Conservation (phyloP, 2,888 invertebrate species). For the Phytoseiulus persimilis region DNA sequence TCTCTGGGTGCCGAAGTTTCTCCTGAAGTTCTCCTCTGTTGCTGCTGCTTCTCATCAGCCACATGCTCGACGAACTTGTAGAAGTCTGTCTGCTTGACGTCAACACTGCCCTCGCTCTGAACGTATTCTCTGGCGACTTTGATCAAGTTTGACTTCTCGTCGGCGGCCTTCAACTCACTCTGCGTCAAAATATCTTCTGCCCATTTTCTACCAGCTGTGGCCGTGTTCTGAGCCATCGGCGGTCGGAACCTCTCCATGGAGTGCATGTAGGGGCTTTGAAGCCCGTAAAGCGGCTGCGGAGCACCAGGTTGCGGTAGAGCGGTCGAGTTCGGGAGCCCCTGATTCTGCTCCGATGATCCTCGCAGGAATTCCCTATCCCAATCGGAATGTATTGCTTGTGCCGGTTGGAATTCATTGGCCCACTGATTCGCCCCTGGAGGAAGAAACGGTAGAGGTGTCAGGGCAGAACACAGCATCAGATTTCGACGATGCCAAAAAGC, state of each 20-base stretch:
- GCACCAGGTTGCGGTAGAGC: background rate
- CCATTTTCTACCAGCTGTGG: conserved; percentile 48
- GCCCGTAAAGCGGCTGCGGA: conserved; percentile 39
- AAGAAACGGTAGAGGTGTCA: no score
- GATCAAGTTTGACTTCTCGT: background rate
- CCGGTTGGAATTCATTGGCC: conserved; percentile 40
- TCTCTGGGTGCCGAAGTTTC: background rate
- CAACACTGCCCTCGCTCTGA: conserved; percentile 43
- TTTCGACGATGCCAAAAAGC: no score
- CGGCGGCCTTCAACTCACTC: conserved; percentile 40
- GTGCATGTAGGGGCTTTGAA: background rate
- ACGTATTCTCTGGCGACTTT: conserved; percentile 22
- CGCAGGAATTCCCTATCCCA: no score
- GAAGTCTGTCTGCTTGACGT: conserved; percentile 43
- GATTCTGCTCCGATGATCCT: background rate
- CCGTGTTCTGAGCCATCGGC: background rate
- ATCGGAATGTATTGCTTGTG: background rate
- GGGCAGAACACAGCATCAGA: no score
- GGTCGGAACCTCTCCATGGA: conserved; percentile 22
- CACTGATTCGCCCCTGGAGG: conserved; percentile 27
- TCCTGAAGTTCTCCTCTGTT: no score
- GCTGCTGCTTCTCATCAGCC: conserved; percentile 40
- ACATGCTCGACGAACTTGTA: conserved; percentile 45
- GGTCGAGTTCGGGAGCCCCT: background rate
- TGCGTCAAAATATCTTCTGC: conserved; percentile 49